Evolutionary conservation across 1,140 invertebrate species (phyloP).

Genomic region (Bombus affinis): DNA sequence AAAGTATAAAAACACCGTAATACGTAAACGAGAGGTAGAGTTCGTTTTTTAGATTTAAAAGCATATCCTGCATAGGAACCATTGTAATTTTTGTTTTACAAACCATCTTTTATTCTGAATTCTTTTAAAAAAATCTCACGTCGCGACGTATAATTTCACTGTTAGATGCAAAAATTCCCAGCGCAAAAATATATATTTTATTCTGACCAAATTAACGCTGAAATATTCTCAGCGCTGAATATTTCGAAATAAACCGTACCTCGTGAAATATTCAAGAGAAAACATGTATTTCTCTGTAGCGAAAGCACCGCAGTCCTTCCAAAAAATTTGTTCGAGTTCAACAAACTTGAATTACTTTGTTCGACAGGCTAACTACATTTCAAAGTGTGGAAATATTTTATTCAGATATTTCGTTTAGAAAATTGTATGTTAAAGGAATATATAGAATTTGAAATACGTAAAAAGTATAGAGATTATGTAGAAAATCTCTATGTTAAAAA

Average conservation of each 20-base stretch:
- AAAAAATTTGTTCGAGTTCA: neutral
- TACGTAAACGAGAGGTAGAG: neutral
- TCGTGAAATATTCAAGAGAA: neutral
- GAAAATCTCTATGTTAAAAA: too few relatives aligned
- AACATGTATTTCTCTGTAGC: neutral
- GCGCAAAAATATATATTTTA: slow-evolving; percentile 4
- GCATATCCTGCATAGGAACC: neutral
- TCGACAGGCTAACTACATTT: neutral
- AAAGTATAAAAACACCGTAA: neutral
- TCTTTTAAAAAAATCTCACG: neutral
- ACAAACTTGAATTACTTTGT: slow-evolving; percentile 1
- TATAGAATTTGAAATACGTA: too few relatives aligned
- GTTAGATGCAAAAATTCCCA: neutral
- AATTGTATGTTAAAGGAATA: neutral
- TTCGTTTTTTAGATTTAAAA: neutral
- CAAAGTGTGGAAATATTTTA: neutral
- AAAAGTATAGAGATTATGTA: too few relatives aligned
- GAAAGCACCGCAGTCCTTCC: neutral
- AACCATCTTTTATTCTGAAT: neutral
- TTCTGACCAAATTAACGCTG: slow-evolving; percentile 1
- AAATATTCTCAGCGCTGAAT: slow-evolving; percentile 3
- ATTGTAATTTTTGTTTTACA: neutral
- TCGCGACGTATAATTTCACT: neutral
- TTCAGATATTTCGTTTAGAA: neutral
- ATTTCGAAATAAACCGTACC: neutral